These are phyloP conservation scores for Dasypus novemcinctus DNA, from an alignment of 2,113 vertebrate genomes.

Conservation along the genomic window DNA sequence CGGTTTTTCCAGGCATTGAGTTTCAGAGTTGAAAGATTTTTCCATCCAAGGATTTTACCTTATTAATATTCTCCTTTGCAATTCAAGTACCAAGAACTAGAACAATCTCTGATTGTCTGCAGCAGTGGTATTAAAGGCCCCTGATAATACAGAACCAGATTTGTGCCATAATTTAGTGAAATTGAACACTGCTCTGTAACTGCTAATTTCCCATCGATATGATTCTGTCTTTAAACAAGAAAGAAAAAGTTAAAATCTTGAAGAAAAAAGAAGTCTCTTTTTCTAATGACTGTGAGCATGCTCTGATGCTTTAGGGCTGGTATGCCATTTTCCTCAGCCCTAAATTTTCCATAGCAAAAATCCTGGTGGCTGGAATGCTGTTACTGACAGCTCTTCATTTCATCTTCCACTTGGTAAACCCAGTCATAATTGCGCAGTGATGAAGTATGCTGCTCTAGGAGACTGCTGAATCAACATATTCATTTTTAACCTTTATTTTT, in stretches of 20 bases:
- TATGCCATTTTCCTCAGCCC: conserved; percentile 75
- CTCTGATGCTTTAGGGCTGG: conserved; percentile 71
- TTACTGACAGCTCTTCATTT: conserved; percentile 80
- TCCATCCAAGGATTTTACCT: conserved; percentile 76
- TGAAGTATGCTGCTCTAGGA: conserved; percentile 74
- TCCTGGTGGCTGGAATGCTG: conserved; percentile 79
- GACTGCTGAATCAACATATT: conserved; percentile 77
- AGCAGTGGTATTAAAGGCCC: conserved; percentile 67
- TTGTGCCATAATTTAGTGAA: conserved; percentile 67
- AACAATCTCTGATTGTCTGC: conserved; percentile 72
- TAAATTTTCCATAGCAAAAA: conserved; percentile 81
- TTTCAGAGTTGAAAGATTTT: conserved; percentile 77
- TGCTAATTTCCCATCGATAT: conserved; percentile 81
- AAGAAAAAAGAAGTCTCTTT: neutral
- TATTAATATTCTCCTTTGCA: conserved; percentile 79
- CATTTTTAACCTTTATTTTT: conserved; percentile 77
- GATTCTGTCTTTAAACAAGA: conserved; percentile 76
- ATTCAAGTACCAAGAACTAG: conserved; percentile 73
- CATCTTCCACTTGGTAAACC: conserved; percentile 78
- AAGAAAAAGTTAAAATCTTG: conserved; percentile 80
- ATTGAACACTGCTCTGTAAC: conserved; percentile 66
- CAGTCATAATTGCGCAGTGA: conserved; percentile 78
- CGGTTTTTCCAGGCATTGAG: conserved; percentile 70
- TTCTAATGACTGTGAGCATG: conserved; percentile 48
- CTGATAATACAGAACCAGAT: conserved; percentile 60